Evolutionary conservation across 1,140 invertebrate genomes (phyloP).

Genomic region (Geopemphigus sp.): DNA sequence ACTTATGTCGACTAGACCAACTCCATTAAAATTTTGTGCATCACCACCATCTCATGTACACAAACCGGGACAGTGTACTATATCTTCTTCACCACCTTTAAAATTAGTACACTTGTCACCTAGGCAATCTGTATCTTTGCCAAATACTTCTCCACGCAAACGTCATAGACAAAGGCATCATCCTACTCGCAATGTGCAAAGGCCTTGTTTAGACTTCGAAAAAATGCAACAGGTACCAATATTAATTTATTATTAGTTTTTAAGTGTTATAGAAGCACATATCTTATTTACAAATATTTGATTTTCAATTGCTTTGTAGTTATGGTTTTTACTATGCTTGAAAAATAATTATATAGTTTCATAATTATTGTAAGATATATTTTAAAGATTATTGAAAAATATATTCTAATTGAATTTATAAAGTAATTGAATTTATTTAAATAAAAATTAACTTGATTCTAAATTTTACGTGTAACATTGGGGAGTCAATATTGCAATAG

Average conservation of each 20-base stretch:
- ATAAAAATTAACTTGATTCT: too few species aligned
- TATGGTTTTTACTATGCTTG: background rate
- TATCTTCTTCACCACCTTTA: constrained; percentile 64
- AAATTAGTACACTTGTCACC: constrained; percentile 67
- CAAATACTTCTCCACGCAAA: constrained; percentile 55
- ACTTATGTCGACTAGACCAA: constrained; percentile 53
- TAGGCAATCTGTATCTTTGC: constrained; percentile 49
- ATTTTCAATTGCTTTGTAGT: background rate
- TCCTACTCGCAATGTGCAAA: constrained; percentile 65
- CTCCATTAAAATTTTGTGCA: constrained; percentile 83
- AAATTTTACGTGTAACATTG: too few species aligned
- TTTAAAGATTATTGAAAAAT: too few species aligned
- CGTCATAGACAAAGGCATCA: constrained; percentile 53
- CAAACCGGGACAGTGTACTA: constrained; percentile 62
- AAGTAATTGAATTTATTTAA: too few species aligned
- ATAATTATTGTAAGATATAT: too few species aligned
- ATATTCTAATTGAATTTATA: too few species aligned
- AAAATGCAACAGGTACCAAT: constrained; percentile 87
- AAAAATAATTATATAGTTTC: background rate
- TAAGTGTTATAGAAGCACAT: background rate
- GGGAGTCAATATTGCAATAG: too few species aligned
- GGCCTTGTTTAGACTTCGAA: constrained; percentile 91
- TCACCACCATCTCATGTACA: constrained; percentile 84
- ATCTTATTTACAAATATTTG: background rate
- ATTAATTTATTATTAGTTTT: constrained; percentile 4